Base-by-base conservation (phyloP, 2,113 vertebrate genomes). In the Talpa occidentalis region DNA sequence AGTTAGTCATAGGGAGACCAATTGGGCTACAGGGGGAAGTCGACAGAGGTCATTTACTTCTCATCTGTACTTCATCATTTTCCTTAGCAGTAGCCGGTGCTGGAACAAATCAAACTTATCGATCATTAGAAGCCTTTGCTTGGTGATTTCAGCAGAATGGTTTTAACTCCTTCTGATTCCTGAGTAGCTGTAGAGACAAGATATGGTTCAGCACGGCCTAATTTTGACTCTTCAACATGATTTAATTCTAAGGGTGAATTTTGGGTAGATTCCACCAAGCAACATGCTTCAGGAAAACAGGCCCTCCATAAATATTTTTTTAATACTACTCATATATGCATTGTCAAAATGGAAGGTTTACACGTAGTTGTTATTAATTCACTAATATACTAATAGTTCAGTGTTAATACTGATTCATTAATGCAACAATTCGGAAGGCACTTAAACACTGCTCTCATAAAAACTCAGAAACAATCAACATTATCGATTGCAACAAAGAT, bases 101-200 rank as follows among this genome's bases (percentile, higher is more conserved):
- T 67, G 35, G 40, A 89, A 69, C 26, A 19, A 66, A 95, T 93
- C 82, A 90, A 83, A 94, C 56, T 73, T 89, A 95, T 40, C 0
- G 32, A 94, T 95, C 83, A 44, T 77, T 91, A 79, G n/a, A 88
- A 92, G 88, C 54, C 76, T 87, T 86, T 96, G 79, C 69, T 94
- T 88, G 14, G 60, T 85, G 94, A 74, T 90, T 95, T 96, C 78
- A 88, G 69, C 76, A 77, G 78, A 77, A 21, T 26, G 40, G 60
- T 73, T 94, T 91, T 95, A 95, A 94, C 66, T 92, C 78, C 40
- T 88, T 91, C 22, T 44, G 37, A n/a, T 74, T 94, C 44, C 40
- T 37, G 12, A 76, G 22, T 93, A 83, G 54, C 76, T 83, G 3
- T 76, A 49, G 69, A 88, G n/a, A 81, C 9, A 37, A 59, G 19